phyloP scores from a whole-genome alignment of 2,888 invertebrate genomes.

The Drosophila vallismaia region DNA sequence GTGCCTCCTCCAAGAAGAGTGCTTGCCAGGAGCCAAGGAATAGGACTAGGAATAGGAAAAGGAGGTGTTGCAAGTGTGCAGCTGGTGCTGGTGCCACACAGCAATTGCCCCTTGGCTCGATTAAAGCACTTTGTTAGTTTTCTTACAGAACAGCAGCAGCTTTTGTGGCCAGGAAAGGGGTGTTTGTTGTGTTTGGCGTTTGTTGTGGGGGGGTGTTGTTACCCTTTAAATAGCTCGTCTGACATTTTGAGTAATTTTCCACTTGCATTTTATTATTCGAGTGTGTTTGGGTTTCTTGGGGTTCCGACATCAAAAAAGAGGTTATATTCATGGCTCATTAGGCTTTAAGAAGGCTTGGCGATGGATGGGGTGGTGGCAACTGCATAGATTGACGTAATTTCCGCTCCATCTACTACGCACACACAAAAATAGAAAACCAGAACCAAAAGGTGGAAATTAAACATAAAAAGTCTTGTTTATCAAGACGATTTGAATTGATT shows the following conservation, averaged over 20 bases:
- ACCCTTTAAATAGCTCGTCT: slow-evolving; percentile 52
- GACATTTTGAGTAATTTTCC: slow-evolving; percentile 59
- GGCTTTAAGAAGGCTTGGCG: slow-evolving; percentile 35
- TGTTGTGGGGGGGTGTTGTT: background rate
- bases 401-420: slow-evolving; percentile 23
- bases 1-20: background rate
- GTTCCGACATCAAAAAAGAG: slow-evolving; percentile 7
- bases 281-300: slow-evolving; percentile 24
- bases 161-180: slow-evolving; percentile 11
- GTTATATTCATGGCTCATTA: slow-evolving; percentile 60
- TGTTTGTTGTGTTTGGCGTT: background rate
- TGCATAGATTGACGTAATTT: slow-evolving; percentile 35
- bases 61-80: slow-evolving; percentile 9
- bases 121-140: slow-evolving; percentile 70
- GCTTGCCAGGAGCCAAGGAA: background rate
- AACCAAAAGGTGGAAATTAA: slow-evolving; percentile 15
- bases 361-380: background rate
- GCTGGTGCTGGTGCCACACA: slow-evolving; percentile 21
- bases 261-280: slow-evolving; percentile 46
- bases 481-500: slow-evolving; percentile 37
- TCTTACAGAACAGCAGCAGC: slow-evolving; percentile 44
- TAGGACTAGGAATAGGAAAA: background rate
- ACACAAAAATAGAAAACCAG: slow-evolving; percentile 16
- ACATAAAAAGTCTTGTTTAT: slow-evolving; percentile 39
- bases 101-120: slow-evolving; percentile 53